A percentile compares a stretch with the other conserved stretches of the same genome.
Evolutionary conservation across 2,888 invertebrate genomes (phyloP).

Genomic region (Portevinia maculata): DNA sequence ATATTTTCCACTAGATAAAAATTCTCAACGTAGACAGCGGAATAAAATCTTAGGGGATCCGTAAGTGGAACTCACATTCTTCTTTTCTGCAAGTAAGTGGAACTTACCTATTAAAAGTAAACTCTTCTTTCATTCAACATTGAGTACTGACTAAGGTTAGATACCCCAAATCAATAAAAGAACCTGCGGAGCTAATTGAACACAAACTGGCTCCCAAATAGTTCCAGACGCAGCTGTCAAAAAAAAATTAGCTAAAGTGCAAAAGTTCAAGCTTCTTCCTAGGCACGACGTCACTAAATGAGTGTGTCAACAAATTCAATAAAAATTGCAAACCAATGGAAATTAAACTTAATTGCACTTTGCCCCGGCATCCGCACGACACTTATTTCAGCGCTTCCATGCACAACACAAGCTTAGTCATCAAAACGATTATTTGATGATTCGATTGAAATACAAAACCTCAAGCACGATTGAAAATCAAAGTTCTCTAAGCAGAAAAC

Average conservation of each 20-base stretch:
- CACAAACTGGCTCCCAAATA: too few relatives aligned
- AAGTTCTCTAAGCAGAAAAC: background rate
- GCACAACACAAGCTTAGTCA: constrained; percentile 11
- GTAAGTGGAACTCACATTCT: too few relatives aligned
- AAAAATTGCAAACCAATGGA: constrained; percentile 35
- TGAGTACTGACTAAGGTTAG: too few relatives aligned
- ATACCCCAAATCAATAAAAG: too few relatives aligned
- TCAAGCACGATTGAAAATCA: background rate
- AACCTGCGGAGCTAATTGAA: too few relatives aligned
- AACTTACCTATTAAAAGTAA: too few relatives aligned
- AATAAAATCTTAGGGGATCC: too few relatives aligned
- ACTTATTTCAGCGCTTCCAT: background rate
- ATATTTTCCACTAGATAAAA: too few relatives aligned
- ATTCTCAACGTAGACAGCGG: too few relatives aligned
- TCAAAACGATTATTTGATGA: constrained; percentile 43
- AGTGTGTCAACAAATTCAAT: constrained; percentile 29
- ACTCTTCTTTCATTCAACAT: too few relatives aligned
- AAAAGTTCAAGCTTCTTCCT: background rate
- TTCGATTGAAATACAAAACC: constrained; percentile 26
- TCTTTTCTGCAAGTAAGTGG: too few relatives aligned
- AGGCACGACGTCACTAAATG: constrained; percentile 11
- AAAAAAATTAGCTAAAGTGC: background rate
- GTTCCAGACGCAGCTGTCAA: too few relatives aligned
- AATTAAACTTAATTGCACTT: constrained; percentile 41
- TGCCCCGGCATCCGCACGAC: constrained; percentile 24